Evolutionary conservation across 2,113 vertebrate species (phyloP).

Genomic region (Muscicapa adusta): DNA sequence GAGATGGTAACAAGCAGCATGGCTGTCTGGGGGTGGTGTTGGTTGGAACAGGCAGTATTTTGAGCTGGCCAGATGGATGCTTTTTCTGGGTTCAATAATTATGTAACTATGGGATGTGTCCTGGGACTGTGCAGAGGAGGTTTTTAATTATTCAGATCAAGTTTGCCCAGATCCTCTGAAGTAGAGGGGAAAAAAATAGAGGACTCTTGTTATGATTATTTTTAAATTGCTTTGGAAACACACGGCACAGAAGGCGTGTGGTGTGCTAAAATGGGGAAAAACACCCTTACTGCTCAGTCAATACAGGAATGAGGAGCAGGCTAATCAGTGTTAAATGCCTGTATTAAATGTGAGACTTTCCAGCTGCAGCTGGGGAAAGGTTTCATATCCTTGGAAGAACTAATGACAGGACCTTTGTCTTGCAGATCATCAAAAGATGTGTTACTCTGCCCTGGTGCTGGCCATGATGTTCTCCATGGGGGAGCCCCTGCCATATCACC

Average conservation of each 20-base stretch:
- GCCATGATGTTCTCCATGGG: conserved; percentile 99
- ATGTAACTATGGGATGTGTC: conserved; percentile 26
- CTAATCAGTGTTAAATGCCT: neutral
- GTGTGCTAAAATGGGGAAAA: neutral
- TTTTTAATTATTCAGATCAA: conserved; percentile 24
- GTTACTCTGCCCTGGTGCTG: conserved; percentile 91
- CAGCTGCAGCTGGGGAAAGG: neutral
- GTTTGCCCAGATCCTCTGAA: conserved; percentile 6
- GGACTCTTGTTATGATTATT: conserved; percentile 11
- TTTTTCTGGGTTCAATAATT: conserved; percentile 56
- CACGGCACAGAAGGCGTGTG: neutral
- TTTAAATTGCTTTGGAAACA: conserved; percentile 27
- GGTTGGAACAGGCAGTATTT: conserved; percentile 34
- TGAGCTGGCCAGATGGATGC: conserved; percentile 52
- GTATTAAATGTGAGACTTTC: neutral
- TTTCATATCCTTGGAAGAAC: neutral
- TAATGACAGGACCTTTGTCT: neutral
- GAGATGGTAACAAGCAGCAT: neutral
- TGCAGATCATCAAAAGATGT: conserved; percentile 97
- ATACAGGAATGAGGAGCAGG: neutral
- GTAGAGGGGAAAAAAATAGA: neutral
- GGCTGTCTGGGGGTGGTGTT: conserved; percentile 22
- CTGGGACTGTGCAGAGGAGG: conserved; percentile 37
- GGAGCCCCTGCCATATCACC: conserved; percentile 93
- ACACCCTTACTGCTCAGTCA: neutral